These are phyloP conservation scores for Pseudanteris insignis DNA, from an alignment of 2,888 invertebrate genomes.

Conservation along the genomic window DNA sequence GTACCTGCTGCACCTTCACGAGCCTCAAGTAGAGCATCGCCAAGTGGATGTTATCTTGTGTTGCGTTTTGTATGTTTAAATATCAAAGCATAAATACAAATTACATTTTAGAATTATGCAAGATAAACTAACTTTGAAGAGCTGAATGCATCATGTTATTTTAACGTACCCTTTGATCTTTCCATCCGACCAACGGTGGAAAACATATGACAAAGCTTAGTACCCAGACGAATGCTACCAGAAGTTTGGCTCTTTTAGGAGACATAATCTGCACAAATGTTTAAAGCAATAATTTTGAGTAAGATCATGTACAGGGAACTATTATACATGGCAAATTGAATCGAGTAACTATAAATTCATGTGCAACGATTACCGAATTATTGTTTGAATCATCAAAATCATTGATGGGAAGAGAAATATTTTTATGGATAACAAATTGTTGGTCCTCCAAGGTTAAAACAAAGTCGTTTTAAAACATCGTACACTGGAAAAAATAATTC, in stretches of 20 bases:
- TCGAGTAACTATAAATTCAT: constrained; percentile 2
- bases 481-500: too few relatives aligned
- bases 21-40: background rate
- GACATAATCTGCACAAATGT: constrained; percentile 76
- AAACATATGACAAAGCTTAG: constrained; percentile 96
- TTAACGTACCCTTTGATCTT: constrained; percentile 65
- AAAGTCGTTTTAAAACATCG: too few relatives aligned
- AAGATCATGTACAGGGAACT: constrained; percentile 2
- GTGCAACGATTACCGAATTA: too few relatives aligned
- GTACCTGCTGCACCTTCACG: too few relatives aligned
- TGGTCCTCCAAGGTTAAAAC: too few relatives aligned
- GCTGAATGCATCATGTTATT: constrained; percentile 25
- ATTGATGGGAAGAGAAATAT: too few relatives aligned
- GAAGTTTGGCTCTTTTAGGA: constrained; percentile 81
- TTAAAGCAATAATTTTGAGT: constrained; percentile 13
- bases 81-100: constrained; percentile 25
- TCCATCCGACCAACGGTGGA: constrained; percentile 95
- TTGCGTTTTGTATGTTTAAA: constrained; percentile 7
- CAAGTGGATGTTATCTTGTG: constrained; percentile 3
- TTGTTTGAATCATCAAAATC: too few relatives aligned
- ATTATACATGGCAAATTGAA: background rate
- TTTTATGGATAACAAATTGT: too few relatives aligned
- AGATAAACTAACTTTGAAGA: constrained; percentile 24
- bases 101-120: constrained; percentile 24
- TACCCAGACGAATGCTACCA: constrained; percentile 94